A percentile compares a stretch with the other conserved stretches of the same genome.
phyloP scores from a whole-genome alignment of 2,888 invertebrate species.

The Argynnis bischoffii region DNA sequence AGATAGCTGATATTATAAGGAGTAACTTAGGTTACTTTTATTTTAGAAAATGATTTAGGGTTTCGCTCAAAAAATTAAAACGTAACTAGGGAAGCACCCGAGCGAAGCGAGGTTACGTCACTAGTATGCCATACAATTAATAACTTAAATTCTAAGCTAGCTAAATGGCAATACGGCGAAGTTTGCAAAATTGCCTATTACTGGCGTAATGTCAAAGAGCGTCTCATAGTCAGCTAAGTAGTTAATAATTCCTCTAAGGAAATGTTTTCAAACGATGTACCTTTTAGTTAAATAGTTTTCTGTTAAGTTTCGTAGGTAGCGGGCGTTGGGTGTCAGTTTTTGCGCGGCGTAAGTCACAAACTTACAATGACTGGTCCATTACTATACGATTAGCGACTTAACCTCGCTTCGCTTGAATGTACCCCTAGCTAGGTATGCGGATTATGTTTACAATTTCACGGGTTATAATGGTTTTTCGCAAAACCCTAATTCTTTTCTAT shows the following conservation, averaged over 20 bases:
- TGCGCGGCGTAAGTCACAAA: constrained; percentile 39
- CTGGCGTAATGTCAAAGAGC: constrained; percentile 48
- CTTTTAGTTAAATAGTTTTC: constrained; percentile 69
- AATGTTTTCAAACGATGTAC: constrained; percentile 64
- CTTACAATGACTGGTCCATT: background rate
- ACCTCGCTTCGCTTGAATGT: no score
- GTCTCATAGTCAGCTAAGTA: constrained; percentile 50
- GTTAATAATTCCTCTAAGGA: constrained; percentile 60
- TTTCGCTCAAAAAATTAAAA: no score
- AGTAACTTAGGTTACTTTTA: no score
- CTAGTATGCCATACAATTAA: background rate
- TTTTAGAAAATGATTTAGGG: no score
- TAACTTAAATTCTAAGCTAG: background rate
- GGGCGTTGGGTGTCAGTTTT: constrained; percentile 41
- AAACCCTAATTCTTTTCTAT: no score
- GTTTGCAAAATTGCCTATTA: constrained; percentile 43
- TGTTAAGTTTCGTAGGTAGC: constrained; percentile 44
- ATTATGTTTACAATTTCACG: no score
- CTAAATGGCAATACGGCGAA: constrained; percentile 16
- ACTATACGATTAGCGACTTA: no score
- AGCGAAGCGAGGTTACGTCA: no score
- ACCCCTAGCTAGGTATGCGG: no score
- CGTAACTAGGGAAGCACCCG: no score
- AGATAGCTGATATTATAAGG: no score
- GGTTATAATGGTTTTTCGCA: no score